Conservation (phyloP, 2,888 invertebrate species). For the Glyphotaelius pellucidus region DNA sequence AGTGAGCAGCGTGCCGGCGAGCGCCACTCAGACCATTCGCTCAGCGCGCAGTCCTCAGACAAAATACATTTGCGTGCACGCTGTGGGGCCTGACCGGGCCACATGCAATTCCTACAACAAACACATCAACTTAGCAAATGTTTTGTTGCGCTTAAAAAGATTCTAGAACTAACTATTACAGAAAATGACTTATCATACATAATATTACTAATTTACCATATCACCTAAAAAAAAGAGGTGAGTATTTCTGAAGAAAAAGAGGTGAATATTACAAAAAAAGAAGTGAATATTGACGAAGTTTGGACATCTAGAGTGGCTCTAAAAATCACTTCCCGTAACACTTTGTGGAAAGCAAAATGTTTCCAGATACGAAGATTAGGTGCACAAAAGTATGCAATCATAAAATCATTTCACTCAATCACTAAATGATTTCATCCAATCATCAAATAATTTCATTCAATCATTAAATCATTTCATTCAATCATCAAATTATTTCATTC, state of each 20-base stretch:
- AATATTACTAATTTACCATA: background rate
- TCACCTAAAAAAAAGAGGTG: background rate
- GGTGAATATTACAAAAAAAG: no score
- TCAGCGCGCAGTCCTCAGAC: constrained; percentile 76
- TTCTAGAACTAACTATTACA: background rate
- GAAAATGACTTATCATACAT: background rate
- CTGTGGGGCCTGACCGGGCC: constrained; percentile 33
- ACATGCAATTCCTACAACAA: constrained; percentile 52
- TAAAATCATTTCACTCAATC: background rate
- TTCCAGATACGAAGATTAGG: background rate
- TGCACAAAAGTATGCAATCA: background rate
- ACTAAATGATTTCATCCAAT: background rate
- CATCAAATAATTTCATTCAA: no score
- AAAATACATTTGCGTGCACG: constrained; percentile 74
- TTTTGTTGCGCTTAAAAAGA: background rate
- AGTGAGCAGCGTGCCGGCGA: constrained; percentile 76
- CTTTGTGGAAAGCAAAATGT: background rate
- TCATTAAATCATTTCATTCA: no score
- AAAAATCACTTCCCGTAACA: no score
- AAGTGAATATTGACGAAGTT: background rate
- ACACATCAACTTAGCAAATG: background rate
- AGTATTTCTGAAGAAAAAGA: no score
- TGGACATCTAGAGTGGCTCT: no score
- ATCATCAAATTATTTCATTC: no score
- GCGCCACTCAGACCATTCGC: constrained; percentile 80